Evolutionary conservation across 2,113 vertebrate species (phyloP).

Genomic region (Sander lucioperca): DNA sequence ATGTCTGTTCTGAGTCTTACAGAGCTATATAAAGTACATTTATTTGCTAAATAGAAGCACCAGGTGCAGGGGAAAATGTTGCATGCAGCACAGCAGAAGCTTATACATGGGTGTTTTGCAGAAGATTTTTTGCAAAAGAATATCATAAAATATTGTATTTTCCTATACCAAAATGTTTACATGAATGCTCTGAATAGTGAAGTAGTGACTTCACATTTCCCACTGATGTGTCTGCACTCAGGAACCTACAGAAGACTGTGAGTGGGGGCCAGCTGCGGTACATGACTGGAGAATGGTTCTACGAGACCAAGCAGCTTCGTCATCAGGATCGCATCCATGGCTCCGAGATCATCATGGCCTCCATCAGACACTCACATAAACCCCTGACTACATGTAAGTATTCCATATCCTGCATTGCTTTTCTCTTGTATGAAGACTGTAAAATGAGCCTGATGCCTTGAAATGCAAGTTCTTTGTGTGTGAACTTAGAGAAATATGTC

Average conservation of each 20-base stretch:
- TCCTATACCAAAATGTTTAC: not conserved
- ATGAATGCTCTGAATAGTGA: not conserved
- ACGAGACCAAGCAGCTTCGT: slow-evolving; percentile 92
- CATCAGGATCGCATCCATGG: slow-evolving; percentile 92
- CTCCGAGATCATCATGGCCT: slow-evolving; percentile 91
- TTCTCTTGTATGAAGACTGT: not conserved
- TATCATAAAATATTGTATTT: not conserved
- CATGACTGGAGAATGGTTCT: slow-evolving; percentile 97
- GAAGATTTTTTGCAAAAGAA: not conserved
- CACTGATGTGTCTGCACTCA: slow-evolving; percentile 54
- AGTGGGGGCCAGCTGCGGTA: slow-evolving; percentile 86
- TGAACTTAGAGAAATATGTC: not conserved
- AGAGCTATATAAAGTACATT: not conserved
- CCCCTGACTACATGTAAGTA: slow-evolving; percentile 84
- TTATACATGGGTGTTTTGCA: not conserved
- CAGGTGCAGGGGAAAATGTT: not conserved
- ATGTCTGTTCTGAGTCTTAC: not conserved
- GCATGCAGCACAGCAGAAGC: not conserved
- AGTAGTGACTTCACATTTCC: not conserved
- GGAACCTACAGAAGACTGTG: slow-evolving; percentile 87
- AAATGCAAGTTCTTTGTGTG: not conserved
- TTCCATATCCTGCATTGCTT: not conserved
- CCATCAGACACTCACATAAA: slow-evolving; percentile 85
- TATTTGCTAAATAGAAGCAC: not conserved
- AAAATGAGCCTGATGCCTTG: not conserved